Evolutionary conservation across 2,113 vertebrate species (phyloP).

Genomic region (Misgurnus mizolepis): DNA sequence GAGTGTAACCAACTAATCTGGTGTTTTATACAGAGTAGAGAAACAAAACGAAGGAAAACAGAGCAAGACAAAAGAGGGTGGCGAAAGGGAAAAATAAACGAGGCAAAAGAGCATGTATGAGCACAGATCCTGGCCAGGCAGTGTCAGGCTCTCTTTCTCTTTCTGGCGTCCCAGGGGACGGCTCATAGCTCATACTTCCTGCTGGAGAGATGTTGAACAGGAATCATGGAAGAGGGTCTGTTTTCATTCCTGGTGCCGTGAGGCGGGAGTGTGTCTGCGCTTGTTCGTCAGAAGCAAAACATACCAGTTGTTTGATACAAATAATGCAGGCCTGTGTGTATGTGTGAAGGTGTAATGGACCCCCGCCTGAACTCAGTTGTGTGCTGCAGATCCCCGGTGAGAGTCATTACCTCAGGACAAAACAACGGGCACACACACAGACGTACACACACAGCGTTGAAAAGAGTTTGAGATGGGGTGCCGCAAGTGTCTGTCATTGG

Average conservation of each 20-base stretch:
- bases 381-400: slow-evolving; percentile 56
- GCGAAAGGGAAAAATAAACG: slow-evolving; percentile 22
- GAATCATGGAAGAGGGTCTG: slow-evolving; percentile 45
- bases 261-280: slow-evolving; percentile 41
- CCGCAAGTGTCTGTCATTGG: slow-evolving; percentile 27
- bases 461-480: slow-evolving; percentile 4
- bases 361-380: slow-evolving; percentile 44
- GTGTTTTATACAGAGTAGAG: slow-evolving; percentile 2
- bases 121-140: slow-evolving; percentile 44
- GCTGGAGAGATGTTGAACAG: slow-evolving; percentile 48
- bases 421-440: slow-evolving; percentile 40
- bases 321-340: slow-evolving; percentile 45
- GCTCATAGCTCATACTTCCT: slow-evolving; percentile 43
- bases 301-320: slow-evolving; percentile 50
- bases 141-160: slow-evolving; percentile 12
- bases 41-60: not conserved
- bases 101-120: slow-evolving; percentile 31
- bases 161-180: slow-evolving; percentile 29
- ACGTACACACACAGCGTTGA: not conserved
- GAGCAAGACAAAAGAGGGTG: slow-evolving; percentile 29
- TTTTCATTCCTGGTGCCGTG: slow-evolving; percentile 50
- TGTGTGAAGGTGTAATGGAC: slow-evolving; percentile 51
- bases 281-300: slow-evolving; percentile 51
- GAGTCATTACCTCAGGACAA: slow-evolving; percentile 63
- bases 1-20: slow-evolving; percentile 24